phyloP scores from a whole-genome alignment of 2,113 vertebrate species.

The Phaethornis superciliosus region DNA sequence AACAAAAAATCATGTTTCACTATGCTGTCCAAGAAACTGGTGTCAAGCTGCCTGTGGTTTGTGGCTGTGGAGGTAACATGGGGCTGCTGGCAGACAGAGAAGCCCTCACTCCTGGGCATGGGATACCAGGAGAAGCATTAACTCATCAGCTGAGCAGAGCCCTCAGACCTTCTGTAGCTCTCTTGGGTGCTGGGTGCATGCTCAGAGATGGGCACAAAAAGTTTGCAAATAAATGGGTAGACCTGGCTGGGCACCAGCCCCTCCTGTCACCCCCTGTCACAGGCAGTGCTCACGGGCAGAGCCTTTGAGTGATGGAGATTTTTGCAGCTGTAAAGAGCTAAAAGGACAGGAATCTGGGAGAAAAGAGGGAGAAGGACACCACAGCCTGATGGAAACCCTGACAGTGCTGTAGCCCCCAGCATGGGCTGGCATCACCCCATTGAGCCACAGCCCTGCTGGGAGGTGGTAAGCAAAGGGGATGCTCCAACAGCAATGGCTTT shows the following conservation, averaged over 20 bases:
- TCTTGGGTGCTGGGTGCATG: rapidly evolving
- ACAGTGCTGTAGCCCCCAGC: background rate
- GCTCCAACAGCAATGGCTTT: background rate
- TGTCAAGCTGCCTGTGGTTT: background rate
- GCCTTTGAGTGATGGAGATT: background rate
- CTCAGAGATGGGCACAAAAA: rapidly evolving
- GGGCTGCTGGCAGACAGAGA: background rate
- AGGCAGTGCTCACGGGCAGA: no score
- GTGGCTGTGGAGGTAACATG: background rate
- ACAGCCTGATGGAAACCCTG: background rate
- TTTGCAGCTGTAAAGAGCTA: background rate
- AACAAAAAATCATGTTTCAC: background rate
- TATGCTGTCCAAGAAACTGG: background rate
- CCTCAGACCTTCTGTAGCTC: rapidly evolving
- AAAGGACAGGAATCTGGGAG: background rate
- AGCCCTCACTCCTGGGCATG: background rate
- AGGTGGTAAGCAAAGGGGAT: background rate
- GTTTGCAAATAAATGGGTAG: background rate
- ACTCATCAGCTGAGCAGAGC: background rate
- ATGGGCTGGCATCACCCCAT: background rate
- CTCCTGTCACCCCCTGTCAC: background rate
- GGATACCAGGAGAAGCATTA: background rate
- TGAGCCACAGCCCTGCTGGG: background rate
- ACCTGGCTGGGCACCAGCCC: no score
- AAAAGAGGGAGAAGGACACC: background rate